A percentile compares a stretch with the other conserved stretches of the same genome.
Evolutionary conservation across 1,140 invertebrate genomes (phyloP).

Genomic region (Andrena cerasifolii): DNA sequence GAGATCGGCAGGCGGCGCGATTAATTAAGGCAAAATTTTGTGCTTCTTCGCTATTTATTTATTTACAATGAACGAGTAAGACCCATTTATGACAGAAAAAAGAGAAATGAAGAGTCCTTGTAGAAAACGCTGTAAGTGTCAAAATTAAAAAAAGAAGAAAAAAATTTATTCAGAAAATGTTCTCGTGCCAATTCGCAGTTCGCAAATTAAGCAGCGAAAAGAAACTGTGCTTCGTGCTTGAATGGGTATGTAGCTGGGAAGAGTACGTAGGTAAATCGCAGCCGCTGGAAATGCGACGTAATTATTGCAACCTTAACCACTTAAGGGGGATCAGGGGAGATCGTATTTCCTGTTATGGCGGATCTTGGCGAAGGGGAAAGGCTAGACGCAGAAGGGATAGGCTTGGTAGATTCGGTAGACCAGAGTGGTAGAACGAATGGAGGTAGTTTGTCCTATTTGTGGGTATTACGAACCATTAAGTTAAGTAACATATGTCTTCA

Average conservation of each 20-base stretch:
- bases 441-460: not conserved
- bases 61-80: too few relatives aligned
- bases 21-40: conserved; percentile 9
- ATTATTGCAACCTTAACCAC: conserved; percentile 51
- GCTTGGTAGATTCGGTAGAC: not conserved
- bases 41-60: too few relatives aligned
- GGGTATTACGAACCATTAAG: too few relatives aligned
- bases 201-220: not conserved
- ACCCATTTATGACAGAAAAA: too few relatives aligned
- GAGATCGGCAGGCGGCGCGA: not conserved
- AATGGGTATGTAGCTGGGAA: not conserved
- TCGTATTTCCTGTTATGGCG: conserved; percentile 9
- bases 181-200: not conserved
- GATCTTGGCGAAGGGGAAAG: conserved; percentile 11
- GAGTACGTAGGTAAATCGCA: conserved; percentile 23
- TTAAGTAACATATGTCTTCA: too few relatives aligned
- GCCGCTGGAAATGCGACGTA: conserved; percentile 36
- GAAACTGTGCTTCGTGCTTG: conserved; percentile 4
- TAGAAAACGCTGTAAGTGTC: too few relatives aligned
- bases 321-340: not conserved
- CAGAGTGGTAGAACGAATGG: not conserved
- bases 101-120: too few relatives aligned
- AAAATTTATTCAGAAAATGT: too few relatives aligned
- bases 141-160: not conserved
- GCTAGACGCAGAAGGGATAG: not conserved